A percentile compares a stretch with the other conserved stretches of the same genome.
These are phyloP conservation scores for Danio albolineatus DNA, from an alignment of 2,797 vertebrate genomes.

Conservation along the genomic window DNA sequence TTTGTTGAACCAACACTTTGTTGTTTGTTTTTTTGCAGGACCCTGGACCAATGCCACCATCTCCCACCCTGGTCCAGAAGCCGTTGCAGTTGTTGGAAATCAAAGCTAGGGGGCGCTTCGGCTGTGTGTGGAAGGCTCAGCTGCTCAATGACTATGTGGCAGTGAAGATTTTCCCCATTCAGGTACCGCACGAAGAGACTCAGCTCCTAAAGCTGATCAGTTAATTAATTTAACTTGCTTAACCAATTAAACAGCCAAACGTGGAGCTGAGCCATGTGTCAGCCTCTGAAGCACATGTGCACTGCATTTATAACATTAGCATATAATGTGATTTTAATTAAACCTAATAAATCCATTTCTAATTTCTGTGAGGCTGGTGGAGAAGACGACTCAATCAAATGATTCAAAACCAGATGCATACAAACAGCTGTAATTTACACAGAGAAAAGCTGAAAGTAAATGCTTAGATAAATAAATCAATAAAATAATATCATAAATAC, in stretches of 20 bases:
- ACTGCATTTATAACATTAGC: background rate
- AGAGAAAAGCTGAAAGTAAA: too few relatives aligned
- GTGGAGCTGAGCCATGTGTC: slow-evolving; percentile 31
- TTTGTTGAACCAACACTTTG: background rate
- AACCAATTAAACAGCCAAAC: slow-evolving; percentile 28
- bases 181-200: slow-evolving; percentile 75
- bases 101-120: slow-evolving; percentile 92
- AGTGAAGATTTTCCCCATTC: slow-evolving; percentile 93
- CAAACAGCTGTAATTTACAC: too few relatives aligned
- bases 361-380: background rate
- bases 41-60: slow-evolving; percentile 89
- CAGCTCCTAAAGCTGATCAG: slow-evolving; percentile 43
- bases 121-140: slow-evolving; percentile 94
- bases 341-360: background rate
- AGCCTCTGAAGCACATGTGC: background rate
- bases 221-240: slow-evolving; percentile 50
- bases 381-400: background rate
- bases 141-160: slow-evolving; percentile 90
- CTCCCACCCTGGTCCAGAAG: slow-evolving; percentile 89
- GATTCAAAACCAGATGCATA: background rate
- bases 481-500: too few relatives aligned
- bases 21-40: slow-evolving; percentile 76
- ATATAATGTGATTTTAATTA: background rate
- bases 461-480: too few relatives aligned
- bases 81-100: slow-evolving; percentile 91